Evolutionary conservation across 2,113 vertebrate species (phyloP), one percentile per base, ranked within the genome.

Genomic region (Barbus barbus): DNA sequence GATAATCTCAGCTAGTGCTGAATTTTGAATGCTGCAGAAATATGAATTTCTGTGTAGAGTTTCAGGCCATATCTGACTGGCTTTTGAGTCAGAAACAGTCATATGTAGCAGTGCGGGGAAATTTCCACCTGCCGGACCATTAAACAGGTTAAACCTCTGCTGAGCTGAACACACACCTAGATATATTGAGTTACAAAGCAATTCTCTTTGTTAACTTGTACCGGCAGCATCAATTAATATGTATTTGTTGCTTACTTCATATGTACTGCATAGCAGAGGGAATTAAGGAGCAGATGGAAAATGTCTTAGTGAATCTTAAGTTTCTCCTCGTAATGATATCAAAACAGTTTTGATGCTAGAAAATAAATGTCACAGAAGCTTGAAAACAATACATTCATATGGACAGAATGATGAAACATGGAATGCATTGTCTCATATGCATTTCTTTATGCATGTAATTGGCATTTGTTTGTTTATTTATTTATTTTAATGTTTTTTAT

Each of bases 1-100:
- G 78, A 82, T 65, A 81, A 80, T 28, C 86, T 73, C 51, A 87
- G 24, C 78, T 56, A 36, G 20, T 73, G 26, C 24, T 85, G 79
- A 87, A 85, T 87, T 82, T 82, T 78, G 81, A 84, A 87, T 87
- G 41, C 53, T 12, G 22, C 44, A 28, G 71, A 44, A 72, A n/a
- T 79, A 28, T 4, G 31, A 73, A n/a, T 56, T 31, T 53, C 4
- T 56, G 44, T 84, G 41, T 46, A 73, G 48, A 28, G 53, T 82
- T 84, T 82, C 53, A 63, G 48, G 51, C 46, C 60, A 41, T 60
- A 36, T 18, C 18, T 4, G 4, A 61, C 58, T 61, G 58, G 31
- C 31, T 36, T 36, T 36, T 22, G 33, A 69, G 65, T 69, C 31
- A 36, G 8, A 67, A 16, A 20, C 14, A 65, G 28, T 67, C 3